Evolutionary conservation across 2,113 vertebrate species (phyloP), one percentile per base, ranked within the genome.

Genomic region (Craseonycteris thonglongyai): DNA sequence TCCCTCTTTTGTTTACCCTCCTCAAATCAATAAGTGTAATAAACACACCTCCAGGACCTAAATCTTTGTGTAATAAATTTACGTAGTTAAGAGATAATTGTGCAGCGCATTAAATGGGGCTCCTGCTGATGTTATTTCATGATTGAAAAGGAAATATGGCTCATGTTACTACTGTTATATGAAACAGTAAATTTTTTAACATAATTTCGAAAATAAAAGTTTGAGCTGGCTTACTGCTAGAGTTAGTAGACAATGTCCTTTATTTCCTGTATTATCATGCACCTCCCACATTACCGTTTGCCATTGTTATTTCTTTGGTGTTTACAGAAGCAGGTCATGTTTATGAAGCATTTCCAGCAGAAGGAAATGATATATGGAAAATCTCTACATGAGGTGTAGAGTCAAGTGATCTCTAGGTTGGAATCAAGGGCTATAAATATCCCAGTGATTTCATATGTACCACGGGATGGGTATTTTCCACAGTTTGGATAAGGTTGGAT

Each of bases 321-420:
- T 95, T 85, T 91, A 83, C 56, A 94, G 68, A 96, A 83, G 42
- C 56, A 91, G 54, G 30, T 94, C 49, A 75, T 92, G 82, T 96
- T 95, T 95, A 78, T 49, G 93, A 92, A 93, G 58, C 81, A 74
- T 71, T 45, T 95, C 76, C 1, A 1, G 91, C 90, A 54, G 26
- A 85, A 71, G 95, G 94, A 97, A 95, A 78, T 66, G 42, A 86
- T 94, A 56, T 59, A 84, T 97, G 76, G 93, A 97, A 97, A 95
- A 92, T 81, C 40, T 80, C 94, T 92, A 33, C 95, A 26, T 96
- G 72, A 88, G 68, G 54, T 93, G n/a, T 79, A 76, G 86, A 96
- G 95, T 96, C 47, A 66, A 51, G 0, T 95, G 87, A 94, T 51
- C 51, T 35, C 14, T 91, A 80, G 51, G 54, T 83, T 88, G 95